These are phyloP conservation scores for Cyphomyrus plagiostoma DNA, from an alignment of 2,113 vertebrate species.

Conservation along the genomic window DNA sequence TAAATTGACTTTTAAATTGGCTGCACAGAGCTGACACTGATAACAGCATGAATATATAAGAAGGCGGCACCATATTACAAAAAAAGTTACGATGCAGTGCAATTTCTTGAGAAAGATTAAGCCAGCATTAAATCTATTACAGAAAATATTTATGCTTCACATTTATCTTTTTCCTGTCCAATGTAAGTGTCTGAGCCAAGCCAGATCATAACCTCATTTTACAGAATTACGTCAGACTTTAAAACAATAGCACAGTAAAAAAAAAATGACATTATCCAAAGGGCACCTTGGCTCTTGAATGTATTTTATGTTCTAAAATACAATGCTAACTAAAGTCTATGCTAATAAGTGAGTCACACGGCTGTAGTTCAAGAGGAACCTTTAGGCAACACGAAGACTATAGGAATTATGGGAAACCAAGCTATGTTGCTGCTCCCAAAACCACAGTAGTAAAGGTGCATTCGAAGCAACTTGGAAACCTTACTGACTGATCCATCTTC, in stretches of 20 bases:
- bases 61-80: neutral
- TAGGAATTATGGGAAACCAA: neutral
- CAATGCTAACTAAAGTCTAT: neutral
- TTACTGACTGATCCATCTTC: neutral
- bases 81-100: neutral
- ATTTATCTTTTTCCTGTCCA: neutral
- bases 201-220: neutral
- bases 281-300: neutral
- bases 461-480: neutral
- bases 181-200: neutral
- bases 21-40: constrained; percentile 18
- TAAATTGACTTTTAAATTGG: constrained; percentile 20
- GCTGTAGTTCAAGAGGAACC: neutral
- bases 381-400: neutral
- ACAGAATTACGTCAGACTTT: neutral
- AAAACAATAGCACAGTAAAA: neutral
- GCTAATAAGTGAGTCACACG: neutral
- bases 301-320: neutral
- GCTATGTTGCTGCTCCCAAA: neutral
- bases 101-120: neutral
- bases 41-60: constrained; percentile 29
- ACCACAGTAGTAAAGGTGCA: neutral
- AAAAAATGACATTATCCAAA: neutral
- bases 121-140: neutral
- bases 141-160: neutral